Percentiles rank a stretch among this genome's conserved stretches.
Evolutionary conservation across 2,888 invertebrate genomes (phyloP).

Genomic region (Noctua comes): DNA sequence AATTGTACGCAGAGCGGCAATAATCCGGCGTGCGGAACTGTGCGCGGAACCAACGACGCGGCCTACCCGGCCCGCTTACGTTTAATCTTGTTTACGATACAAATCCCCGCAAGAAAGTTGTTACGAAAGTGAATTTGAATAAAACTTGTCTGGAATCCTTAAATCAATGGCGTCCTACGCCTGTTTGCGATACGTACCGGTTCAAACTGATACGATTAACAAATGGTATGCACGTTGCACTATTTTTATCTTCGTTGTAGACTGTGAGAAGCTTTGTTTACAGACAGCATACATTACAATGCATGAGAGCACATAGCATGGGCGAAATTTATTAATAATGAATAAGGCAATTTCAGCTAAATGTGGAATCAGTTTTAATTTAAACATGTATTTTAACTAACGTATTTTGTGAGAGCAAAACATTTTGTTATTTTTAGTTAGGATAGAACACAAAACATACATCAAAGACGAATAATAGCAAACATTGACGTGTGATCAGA

Average conservation of each 20-base stretch:
- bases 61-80: constrained; percentile 69
- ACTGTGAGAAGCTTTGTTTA: constrained; percentile 48
- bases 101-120: constrained; percentile 79
- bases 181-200: constrained; percentile 29
- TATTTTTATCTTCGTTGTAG: constrained; percentile 48
- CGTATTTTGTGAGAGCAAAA: constrained; percentile 25
- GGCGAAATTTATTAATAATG: constrained; percentile 33
- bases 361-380: constrained; percentile 23
- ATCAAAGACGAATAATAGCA: constrained; percentile 71
- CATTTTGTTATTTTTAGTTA: constrained; percentile 49
- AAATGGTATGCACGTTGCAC: constrained; percentile 50
- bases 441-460: constrained; percentile 66
- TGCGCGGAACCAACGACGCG: constrained; percentile 69
- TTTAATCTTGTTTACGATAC: constrained; percentile 81
- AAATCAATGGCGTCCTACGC: constrained; percentile 53
- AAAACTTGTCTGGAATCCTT: constrained; percentile 72
- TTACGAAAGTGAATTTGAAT: constrained; percentile 74
- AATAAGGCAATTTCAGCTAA: constrained; percentile 8
- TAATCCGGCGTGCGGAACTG: constrained; percentile 74
- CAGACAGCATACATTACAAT: constrained; percentile 30
- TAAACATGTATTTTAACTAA: constrained; percentile 23
- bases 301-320: constrained; percentile 13
- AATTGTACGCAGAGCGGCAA: constrained; percentile 76
- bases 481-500: constrained; percentile 69
- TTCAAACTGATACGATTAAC: constrained; percentile 34